Conservation (phyloP, 2,888 invertebrate species). For the Rhagium mordax region DNA sequence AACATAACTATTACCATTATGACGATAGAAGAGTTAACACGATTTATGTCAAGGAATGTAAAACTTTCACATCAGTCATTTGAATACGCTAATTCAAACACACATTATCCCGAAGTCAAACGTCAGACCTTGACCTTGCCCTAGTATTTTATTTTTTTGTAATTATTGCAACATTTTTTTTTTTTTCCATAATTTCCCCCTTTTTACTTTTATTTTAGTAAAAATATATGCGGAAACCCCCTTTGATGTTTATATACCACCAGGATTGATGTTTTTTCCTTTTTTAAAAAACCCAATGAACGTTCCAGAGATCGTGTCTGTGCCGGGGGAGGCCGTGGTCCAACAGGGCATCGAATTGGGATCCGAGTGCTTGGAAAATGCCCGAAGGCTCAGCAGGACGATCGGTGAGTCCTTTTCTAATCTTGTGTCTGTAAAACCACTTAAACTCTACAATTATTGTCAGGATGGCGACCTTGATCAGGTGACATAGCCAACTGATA, state of each 20-base stretch:
- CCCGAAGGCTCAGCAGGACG: conserved; percentile 64
- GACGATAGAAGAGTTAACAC: too few relatives aligned
- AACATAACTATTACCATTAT: too few relatives aligned
- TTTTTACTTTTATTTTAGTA: conserved; percentile 26
- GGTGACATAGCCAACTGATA: too few relatives aligned
- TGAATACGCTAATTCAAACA: too few relatives aligned
- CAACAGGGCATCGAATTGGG: conserved; percentile 78
- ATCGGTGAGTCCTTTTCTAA: conserved; percentile 58
- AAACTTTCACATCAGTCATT: too few relatives aligned
- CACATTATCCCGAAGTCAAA: too few relatives aligned
- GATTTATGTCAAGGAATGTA: too few relatives aligned
- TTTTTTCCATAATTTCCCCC: not conserved
- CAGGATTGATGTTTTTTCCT: conserved; percentile 25
- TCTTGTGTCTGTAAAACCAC: not conserved
- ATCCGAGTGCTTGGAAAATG: conserved; percentile 75
- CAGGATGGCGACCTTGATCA: too few relatives aligned
- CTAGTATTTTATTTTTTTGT: too few relatives aligned
- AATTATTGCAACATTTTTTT: not conserved
- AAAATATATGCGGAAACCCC: conserved; percentile 1
- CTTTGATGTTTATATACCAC: conserved; percentile 1
- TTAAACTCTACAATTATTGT: not conserved
- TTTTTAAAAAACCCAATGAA: conserved; percentile 34
- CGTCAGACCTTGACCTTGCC: too few relatives aligned
- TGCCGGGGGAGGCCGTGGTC: conserved; percentile 62
- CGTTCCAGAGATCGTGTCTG: conserved; percentile 56